Conservation (phyloP, 64 coral and sea anemone genomes). For the Montipora foliosa region DNA sequence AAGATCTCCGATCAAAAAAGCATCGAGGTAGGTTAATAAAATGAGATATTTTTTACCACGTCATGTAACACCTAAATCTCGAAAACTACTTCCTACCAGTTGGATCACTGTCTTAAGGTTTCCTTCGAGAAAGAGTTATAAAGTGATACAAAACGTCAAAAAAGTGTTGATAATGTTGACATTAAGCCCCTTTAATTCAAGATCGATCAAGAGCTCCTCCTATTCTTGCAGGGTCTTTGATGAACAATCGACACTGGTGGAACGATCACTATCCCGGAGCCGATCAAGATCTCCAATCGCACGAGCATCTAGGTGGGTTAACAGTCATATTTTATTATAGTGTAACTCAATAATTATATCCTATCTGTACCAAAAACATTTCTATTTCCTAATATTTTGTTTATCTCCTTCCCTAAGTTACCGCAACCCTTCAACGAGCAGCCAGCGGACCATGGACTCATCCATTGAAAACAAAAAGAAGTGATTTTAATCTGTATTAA, state of each 20-base stretch:
- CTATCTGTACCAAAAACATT: neutral
- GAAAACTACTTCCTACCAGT: neutral
- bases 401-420: neutral
- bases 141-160: neutral
- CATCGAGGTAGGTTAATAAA: neutral
- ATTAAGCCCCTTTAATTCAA: neutral
- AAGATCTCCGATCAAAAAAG: neutral
- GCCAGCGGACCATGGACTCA: neutral
- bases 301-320: neutral
- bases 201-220: neutral
- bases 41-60: neutral
- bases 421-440: neutral
- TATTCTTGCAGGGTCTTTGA: neutral
- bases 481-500: neutral
- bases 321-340: neutral
- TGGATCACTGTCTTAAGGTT: slow-evolving; percentile 1
- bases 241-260: neutral
- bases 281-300: neutral
- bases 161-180: neutral
- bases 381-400: neutral
- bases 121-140: neutral
- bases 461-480: neutral
- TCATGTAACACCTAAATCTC: neutral
- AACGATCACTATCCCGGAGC: neutral
- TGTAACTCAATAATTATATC: neutral